These are phyloP conservation scores for Alligator mississippiensis DNA, from an alignment of 2,113 vertebrate genomes.

Conservation along the genomic window DNA sequence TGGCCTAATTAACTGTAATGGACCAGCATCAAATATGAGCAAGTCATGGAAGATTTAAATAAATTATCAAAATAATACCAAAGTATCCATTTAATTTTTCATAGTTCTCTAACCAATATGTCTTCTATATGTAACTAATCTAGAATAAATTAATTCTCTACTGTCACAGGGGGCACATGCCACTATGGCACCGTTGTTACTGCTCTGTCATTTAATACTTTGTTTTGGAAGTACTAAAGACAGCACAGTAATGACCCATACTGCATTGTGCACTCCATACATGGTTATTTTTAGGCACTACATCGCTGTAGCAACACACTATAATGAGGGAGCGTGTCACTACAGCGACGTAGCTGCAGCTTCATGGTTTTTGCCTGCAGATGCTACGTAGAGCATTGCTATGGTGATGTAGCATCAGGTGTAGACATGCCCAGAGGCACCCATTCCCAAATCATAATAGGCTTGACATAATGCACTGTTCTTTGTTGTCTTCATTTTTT, in stretches of 20 bases:
- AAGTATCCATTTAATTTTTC: not conserved
- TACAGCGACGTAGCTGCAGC: no score
- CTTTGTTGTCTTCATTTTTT: not conserved
- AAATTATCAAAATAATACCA: not conserved
- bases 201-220: no score
- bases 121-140: not conserved
- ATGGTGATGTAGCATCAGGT: no score
- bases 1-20: not conserved
- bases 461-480: not conserved
- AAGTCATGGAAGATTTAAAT: not conserved
- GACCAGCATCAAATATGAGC: not conserved
- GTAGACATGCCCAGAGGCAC: no score
- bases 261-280: no score
- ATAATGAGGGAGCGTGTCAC: no score
- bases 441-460: not conserved
- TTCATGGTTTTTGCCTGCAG: no score
- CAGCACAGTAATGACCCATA: no score
- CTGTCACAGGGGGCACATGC: not conserved
- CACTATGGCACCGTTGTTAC: not conserved
- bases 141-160: not conserved
- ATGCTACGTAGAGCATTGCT: no score
- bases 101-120: not conserved
- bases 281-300: no score
- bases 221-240: no score
- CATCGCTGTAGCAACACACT: no score